These are phyloP conservation scores for Clepsis dumicolana DNA, from an alignment of 2,888 invertebrate genomes.

Conservation along the genomic window DNA sequence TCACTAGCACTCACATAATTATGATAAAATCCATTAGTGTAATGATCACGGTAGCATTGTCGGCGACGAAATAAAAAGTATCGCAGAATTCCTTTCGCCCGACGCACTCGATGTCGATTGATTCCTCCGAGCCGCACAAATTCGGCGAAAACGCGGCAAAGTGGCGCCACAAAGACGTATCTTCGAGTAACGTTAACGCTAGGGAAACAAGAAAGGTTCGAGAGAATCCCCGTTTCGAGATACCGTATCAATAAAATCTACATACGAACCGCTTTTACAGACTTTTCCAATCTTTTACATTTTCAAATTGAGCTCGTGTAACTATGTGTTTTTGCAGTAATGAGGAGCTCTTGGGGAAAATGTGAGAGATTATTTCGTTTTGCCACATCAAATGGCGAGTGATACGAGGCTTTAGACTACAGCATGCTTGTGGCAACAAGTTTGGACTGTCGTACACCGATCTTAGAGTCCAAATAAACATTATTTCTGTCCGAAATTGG, in stretches of 20 bases:
- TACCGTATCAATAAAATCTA: conserved; percentile 65
- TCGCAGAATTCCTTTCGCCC: conserved; percentile 21
- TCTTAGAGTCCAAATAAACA: no score
- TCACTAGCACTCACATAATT: background rate
- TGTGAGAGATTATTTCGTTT: background rate
- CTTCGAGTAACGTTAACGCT: no score
- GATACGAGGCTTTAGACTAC: no score
- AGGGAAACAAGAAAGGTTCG: conserved; percentile 27
- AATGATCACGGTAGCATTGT: conserved; percentile 27
- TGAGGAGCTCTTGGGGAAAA: background rate
- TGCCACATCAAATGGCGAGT: background rate
- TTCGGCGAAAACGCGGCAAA: conserved; percentile 36
- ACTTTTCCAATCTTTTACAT: conserved; percentile 48
- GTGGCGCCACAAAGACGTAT: conserved; percentile 41
- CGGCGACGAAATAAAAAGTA: conserved; percentile 31
- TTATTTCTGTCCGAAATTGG: no score
- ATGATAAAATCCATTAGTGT: conserved; percentile 12
- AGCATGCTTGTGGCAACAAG: no score
- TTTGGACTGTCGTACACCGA: no score
- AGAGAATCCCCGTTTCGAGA: conserved; percentile 52
- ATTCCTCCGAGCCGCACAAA: conserved; percentile 26
- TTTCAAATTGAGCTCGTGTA: conserved; percentile 30
- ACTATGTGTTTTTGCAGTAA: conserved; percentile 15
- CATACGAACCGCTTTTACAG: conserved; percentile 56
- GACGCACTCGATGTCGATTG: conserved; percentile 39